Evolutionary conservation across 2,113 vertebrate genomes (phyloP), one percentile per base, ranked within the genome.

Genomic region (Crypturellus undulatus): DNA sequence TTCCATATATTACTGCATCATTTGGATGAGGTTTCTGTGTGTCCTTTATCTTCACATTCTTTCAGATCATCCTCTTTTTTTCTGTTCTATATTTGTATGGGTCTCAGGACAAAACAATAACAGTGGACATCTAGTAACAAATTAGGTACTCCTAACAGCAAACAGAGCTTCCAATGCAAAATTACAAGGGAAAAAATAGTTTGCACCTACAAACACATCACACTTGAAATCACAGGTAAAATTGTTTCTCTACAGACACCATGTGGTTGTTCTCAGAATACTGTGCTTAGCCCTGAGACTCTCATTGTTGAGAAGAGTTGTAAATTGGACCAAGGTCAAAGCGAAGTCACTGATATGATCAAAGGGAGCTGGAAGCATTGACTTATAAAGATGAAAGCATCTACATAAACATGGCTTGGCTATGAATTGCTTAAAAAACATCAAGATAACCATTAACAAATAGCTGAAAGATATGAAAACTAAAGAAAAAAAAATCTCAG

Each of bases 321-420:
- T 92, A 96, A 94, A 97, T 93, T 92, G 63, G 45, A 82, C 54
- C 84, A 75, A 93, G 90, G 94, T 95, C 93, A 95, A 51, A 72
- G 75, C 71, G 95, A 91, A 93, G 86, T 85, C 90, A 84, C 73
- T 45, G 84, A 80, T 92, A 95, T 64, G 92, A 96, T 95, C 94
- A 93, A 96, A 96, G 92, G 67, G 68, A 90, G 60, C 77, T 96
- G 91, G 92, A 96, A 81, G 90, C 94, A 70, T 16, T 94, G 91
- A 84, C 84, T 93, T 96, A 79, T 7, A 54, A 95, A 87, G 89
- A 95, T 87, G 38, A 89, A 96, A 94, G 79, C 73, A 92, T 95
- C 84, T 89, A 96, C 93, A 94, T 90, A 94, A 96, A 95, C 43
- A 78, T 30, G 75, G 52, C 78, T 49, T 59, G 75, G 43, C 75